Base-by-base conservation (phyloP, 2,113 vertebrate species). In the Chionomys nivalis region DNA sequence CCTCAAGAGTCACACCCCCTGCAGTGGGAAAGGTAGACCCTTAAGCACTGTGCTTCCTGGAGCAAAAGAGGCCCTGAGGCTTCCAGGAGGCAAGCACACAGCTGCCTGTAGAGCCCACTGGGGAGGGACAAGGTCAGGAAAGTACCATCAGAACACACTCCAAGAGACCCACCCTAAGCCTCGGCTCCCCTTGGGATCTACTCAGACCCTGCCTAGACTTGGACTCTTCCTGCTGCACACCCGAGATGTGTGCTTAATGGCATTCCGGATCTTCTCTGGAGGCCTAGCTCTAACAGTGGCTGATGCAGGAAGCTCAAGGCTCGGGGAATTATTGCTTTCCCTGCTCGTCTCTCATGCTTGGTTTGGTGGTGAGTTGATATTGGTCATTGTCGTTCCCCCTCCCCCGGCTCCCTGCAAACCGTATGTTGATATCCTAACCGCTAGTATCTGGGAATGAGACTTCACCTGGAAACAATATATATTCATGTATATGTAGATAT, bases 351-450 rank as follows among this genome's bases (percentile, higher is more conserved):
- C 39, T n/a, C 10, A 2, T 31, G 39, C 70, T 75, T 31, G 31
- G 31, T 26, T 2, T 39, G 28, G 47, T n/a, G 36, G 12, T 63
- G 55, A 85, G 86, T 39, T n/a, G 73, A 79, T 36, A 9, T 0
- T 0, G 52, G 52, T 55, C 14, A 55, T 55, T 0, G 0, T 55
- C 4, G 0, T 55, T 0, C 52, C 4, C 52, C 4, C 52, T n/a
- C 36, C 7, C 7, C 36, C 36, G 5, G 6, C 47, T 58, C 1
- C 58, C 55, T 1, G 5, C 23, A 28, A 28, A 52, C 61, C 14
- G 3, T 42, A 61, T 4, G 26, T 4, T 26, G 28, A 65, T 16
- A 19, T 47, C 39, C n/a, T 88, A 49, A 68, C 12, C 81, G 19
- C 47, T 63, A 31, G 7, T 13, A 14, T 31, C 7, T 88, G 19